Percentiles rank a stretch among this genome's conserved stretches.
These are phyloP conservation scores for Sphenodon punctatus DNA, from an alignment of 2,797 vertebrate species.

Conservation along the genomic window DNA sequence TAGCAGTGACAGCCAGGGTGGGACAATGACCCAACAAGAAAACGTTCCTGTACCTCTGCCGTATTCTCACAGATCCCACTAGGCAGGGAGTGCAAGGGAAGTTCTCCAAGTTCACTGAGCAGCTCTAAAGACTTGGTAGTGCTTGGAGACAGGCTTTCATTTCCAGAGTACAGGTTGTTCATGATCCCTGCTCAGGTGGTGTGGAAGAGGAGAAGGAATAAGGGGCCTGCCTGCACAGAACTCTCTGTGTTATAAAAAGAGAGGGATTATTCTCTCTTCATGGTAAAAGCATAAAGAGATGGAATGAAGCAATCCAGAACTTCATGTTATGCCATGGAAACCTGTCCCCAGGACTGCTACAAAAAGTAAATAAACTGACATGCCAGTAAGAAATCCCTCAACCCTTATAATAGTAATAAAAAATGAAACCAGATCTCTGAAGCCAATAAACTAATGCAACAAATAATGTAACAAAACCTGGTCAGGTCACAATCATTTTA, in stretches of 20 bases:
- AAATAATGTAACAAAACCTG: constrained; percentile 24
- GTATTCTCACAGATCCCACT: too few relatives aligned
- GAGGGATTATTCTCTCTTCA: neutral
- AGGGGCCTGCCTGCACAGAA: rapidly evolving
- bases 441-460: too few relatives aligned
- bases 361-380: neutral
- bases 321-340: neutral
- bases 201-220: rapidly evolving
- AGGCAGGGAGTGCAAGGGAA: too few relatives aligned
- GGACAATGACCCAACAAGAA: neutral
- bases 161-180: neutral
- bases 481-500: neutral
- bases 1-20: neutral
- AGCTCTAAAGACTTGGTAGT: neutral
- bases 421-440: neutral
- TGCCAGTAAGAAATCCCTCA: neutral
- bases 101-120: too few relatives aligned
- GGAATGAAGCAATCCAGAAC: neutral
- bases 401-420: neutral
- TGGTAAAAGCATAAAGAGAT: neutral
- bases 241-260: too few relatives aligned
- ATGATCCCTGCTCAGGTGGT: neutral
- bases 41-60: neutral
- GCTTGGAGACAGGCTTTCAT: neutral
- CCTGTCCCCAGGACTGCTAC: neutral